phyloP scores from a whole-genome alignment of 2,888 invertebrate species.

The Yponomeuta malinellus region DNA sequence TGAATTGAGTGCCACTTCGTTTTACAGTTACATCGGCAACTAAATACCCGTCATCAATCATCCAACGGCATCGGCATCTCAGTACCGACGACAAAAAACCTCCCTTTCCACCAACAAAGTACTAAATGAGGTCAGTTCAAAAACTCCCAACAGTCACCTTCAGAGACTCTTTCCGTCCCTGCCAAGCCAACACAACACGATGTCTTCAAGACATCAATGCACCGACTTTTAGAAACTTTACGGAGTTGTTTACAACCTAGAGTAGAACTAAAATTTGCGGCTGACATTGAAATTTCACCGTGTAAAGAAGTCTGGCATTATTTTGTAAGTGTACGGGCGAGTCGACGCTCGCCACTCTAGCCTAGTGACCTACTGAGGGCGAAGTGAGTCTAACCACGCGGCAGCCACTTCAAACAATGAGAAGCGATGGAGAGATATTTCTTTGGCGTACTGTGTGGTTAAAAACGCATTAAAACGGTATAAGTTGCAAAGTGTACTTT shows the following conservation, averaged over 20 bases:
- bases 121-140: neutral
- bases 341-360: neutral
- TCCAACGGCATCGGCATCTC: neutral
- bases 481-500: too few species aligned
- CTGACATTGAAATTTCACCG: too few species aligned
- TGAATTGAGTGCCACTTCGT: too few species aligned
- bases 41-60: neutral
- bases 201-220: too few species aligned
- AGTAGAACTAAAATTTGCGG: too few species aligned
- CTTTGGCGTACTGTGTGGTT: neutral
- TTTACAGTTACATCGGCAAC: neutral
- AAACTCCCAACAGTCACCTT: neutral
- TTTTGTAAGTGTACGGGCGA: neutral
- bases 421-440: neutral
- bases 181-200: too few species aligned
- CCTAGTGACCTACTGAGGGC: slow-evolving; percentile 11
- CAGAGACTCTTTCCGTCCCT: too few species aligned
- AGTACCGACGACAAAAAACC: neutral
- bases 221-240: too few species aligned
- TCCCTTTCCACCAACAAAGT: neutral
- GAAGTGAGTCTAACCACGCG: neutral
- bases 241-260: too few species aligned
- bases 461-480: too few species aligned
- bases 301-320: neutral
- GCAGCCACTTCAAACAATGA: slow-evolving; percentile 7